These are phyloP conservation scores for Esox niger DNA, from an alignment of 2,113 vertebrate genomes.

Conservation along the genomic window DNA sequence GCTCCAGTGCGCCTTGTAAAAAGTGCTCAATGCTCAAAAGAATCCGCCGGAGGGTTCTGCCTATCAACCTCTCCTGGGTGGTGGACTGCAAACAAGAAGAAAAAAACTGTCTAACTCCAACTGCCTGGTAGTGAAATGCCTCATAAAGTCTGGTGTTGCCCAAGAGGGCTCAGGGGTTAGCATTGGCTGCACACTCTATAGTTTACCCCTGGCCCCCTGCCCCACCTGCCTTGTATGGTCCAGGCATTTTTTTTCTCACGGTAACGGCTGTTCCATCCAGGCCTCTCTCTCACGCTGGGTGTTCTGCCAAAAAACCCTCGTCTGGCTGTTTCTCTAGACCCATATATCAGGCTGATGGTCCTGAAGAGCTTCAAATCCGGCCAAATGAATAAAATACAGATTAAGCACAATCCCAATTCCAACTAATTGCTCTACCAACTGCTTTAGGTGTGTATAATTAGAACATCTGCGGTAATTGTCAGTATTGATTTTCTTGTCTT, in stretches of 20 bases:
- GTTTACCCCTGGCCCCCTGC: conserved; percentile 44
- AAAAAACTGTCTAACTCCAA: conserved; percentile 34
- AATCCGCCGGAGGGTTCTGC: conserved; percentile 22
- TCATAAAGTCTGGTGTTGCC: conserved; percentile 29
- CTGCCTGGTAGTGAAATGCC: conserved; percentile 22
- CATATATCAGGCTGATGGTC: conserved; percentile 62
- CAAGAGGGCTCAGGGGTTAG: conserved; percentile 35
- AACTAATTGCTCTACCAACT: conserved; percentile 59
- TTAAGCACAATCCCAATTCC: conserved; percentile 56
- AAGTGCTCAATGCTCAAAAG: conserved; percentile 23
- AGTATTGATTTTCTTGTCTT: conserved; percentile 33
- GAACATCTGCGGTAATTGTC: conserved; percentile 34
- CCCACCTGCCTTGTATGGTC: conserved; percentile 45
- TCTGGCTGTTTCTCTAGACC: conserved; percentile 45
- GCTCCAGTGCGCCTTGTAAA: conserved; percentile 17
- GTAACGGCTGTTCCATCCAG: conserved; percentile 45
- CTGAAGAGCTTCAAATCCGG: conserved; percentile 35
- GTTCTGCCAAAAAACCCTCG: conserved; percentile 56
- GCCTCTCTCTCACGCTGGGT: conserved; percentile 49
- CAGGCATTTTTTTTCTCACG: conserved; percentile 58
- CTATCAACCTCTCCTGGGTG: conserved; percentile 25
- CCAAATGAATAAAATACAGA: conserved; percentile 64
- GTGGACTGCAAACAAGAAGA: conserved; percentile 36
- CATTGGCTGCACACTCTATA: conserved; percentile 38
- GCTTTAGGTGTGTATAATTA: conserved; percentile 42